Conservation (phyloP, 2,113 vertebrate genomes). For the Sapayoa aenigma region DNA sequence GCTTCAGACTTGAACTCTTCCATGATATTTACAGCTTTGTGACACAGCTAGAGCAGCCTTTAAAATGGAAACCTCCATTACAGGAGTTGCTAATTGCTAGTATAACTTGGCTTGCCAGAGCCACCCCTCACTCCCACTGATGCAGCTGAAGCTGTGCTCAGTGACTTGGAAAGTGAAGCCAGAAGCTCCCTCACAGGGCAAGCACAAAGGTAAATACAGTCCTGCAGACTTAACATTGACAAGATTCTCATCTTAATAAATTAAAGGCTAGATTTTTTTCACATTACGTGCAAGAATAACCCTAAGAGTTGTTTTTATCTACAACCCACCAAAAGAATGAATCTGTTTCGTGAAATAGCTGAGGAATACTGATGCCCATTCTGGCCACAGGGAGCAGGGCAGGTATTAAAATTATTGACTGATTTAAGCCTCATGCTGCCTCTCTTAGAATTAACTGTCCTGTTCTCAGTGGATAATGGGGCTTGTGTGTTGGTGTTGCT, state of each 20-base stretch:
- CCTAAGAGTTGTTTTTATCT: background rate
- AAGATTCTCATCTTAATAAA: background rate
- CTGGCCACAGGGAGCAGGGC: background rate
- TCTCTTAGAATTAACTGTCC: background rate
- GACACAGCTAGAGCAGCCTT: background rate
- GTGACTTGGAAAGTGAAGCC: background rate
- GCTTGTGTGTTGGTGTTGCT: background rate
- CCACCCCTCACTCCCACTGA: background rate
- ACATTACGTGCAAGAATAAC: rapidly evolving
- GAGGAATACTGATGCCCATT: background rate
- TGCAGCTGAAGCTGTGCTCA: background rate
- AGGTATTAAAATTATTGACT: background rate
- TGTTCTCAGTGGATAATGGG: background rate
- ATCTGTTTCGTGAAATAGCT: no score
- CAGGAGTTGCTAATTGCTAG: background rate
- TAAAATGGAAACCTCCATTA: background rate
- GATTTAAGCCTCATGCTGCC: background rate
- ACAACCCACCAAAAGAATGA: rapidly evolving
- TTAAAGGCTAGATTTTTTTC: background rate
- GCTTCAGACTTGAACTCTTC: background rate
- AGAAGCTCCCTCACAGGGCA: background rate
- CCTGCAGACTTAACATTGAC: background rate
- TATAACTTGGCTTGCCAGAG: background rate
- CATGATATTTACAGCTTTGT: background rate
- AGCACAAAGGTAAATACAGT: background rate